Percentiles rank a stretch among this genome's conserved stretches.
Conservation (phyloP, 2,888 invertebrate genomes). For the Bellardia bayeri region DNA sequence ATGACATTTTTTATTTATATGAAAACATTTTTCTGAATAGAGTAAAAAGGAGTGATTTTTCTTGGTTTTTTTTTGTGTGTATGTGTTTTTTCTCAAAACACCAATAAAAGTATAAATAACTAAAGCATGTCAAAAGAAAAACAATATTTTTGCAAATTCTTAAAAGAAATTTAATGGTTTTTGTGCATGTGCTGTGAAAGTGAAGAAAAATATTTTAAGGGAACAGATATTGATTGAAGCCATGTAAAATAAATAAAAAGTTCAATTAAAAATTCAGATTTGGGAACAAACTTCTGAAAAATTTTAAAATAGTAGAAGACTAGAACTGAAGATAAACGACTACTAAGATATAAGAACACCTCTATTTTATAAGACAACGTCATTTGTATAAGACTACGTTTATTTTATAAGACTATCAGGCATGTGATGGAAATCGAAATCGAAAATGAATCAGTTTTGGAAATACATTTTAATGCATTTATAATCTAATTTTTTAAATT, state of each 20-base stretch:
- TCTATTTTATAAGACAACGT: no score
- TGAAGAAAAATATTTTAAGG: neutral
- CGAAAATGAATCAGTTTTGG: no score
- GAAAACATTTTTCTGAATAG: conserved; percentile 26
- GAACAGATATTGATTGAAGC: conserved; percentile 5
- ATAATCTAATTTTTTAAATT: no score
- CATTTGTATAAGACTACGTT: no score
- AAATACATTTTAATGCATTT: no score
- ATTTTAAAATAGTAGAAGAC: no score
- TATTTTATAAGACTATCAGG: no score
- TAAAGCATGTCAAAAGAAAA: conserved; percentile 1
- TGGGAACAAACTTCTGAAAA: no score
- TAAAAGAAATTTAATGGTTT: conserved; percentile 26
- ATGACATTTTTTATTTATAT: conserved; percentile 22
- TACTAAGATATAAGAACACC: no score
- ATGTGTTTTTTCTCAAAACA: conserved; percentile 29
- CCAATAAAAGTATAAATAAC: conserved; percentile 33
- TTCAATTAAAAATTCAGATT: neutral
- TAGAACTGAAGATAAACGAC: no score
- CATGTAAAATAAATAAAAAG: neutral
- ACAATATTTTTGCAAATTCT: conserved; percentile 1
- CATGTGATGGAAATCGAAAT: no score
- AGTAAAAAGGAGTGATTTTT: conserved; percentile 35
- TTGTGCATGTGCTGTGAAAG: conserved; percentile 1
- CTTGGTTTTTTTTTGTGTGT: neutral